Conservation (phyloP, 2,888 invertebrate species). For the Allygus modestus region DNA sequence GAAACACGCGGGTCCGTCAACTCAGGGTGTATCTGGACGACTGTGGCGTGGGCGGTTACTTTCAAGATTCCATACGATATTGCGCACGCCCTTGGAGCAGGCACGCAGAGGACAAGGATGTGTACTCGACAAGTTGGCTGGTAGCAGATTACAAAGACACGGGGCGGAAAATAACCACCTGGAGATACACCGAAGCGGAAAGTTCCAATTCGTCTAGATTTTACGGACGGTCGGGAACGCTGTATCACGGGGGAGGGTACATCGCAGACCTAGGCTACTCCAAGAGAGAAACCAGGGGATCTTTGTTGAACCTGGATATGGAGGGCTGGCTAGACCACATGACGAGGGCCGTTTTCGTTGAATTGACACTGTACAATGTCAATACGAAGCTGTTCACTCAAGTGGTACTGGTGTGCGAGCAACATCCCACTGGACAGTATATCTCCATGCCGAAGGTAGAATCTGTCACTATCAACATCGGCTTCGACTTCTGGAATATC, state of each 20-base stretch:
- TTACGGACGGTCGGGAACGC: not conserved
- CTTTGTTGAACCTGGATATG: no score
- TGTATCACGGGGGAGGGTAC: not conserved
- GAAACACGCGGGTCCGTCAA: no score
- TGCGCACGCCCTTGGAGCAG: no score
- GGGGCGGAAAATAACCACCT: no score
- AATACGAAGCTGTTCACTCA: conserved; percentile 39
- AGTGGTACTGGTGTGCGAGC: conserved; percentile 51
- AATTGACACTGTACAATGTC: conserved; percentile 44
- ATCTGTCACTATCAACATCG: not conserved
- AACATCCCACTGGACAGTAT: conserved; percentile 40
- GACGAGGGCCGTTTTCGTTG: conserved; percentile 48
- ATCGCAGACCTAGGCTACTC: not conserved
- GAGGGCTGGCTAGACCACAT: conserved; percentile 46
- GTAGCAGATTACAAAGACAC: not conserved
- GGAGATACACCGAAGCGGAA: no score
- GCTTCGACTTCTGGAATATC: not conserved
- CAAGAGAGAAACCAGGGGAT: no score
- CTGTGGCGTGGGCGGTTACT: no score
- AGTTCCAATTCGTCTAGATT: no score
- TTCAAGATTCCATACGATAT: no score
- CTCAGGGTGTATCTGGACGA: no score
- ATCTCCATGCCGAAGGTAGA: not conserved
- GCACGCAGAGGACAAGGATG: not conserved
- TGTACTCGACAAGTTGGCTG: not conserved